Conservation (phyloP, 2,888 invertebrate species). For the Temnothorax ravouxi region DNA sequence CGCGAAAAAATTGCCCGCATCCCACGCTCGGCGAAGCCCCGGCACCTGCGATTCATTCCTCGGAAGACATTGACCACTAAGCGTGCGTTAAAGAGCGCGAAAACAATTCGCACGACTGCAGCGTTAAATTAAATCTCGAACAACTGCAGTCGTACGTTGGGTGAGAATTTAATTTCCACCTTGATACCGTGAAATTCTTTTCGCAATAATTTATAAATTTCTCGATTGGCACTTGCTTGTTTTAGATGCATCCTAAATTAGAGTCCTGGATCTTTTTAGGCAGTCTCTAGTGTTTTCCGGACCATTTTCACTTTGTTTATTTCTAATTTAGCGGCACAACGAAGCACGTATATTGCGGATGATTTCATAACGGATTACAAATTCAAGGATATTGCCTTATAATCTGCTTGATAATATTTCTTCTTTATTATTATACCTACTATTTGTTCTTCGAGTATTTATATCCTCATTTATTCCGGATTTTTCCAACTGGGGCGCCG, state of each 20-base stretch:
- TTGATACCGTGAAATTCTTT: not conserved
- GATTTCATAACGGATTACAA: not conserved
- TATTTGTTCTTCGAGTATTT: not conserved
- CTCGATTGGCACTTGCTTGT: not conserved
- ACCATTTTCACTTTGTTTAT: not conserved
- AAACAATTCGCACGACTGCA: conserved; percentile 6
- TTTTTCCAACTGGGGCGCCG: not conserved
- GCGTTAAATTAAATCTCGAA: conserved; percentile 24
- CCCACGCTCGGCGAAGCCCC: conserved; percentile 29
- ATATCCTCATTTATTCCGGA: not conserved
- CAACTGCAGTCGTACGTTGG: not conserved
- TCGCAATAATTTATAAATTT: not conserved
- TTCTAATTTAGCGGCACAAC: not conserved
- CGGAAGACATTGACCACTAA: conserved; percentile 65
- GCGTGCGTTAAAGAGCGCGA: conserved; percentile 16
- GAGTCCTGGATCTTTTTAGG: not conserved
- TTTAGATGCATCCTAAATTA: not conserved
- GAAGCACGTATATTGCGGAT: not conserved
- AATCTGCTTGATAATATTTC: not conserved
- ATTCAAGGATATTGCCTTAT: not conserved
- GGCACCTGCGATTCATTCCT: conserved; percentile 68
- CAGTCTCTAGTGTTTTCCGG: not conserved
- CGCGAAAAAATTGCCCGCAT: conserved; percentile 1
- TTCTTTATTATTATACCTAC: not conserved
- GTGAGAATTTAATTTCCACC: conserved; percentile 2